Percentiles rank a stretch among this genome's conserved stretches.
Conservation (phyloP, 2,888 invertebrate species). For the Temnothorax ravouxi region DNA sequence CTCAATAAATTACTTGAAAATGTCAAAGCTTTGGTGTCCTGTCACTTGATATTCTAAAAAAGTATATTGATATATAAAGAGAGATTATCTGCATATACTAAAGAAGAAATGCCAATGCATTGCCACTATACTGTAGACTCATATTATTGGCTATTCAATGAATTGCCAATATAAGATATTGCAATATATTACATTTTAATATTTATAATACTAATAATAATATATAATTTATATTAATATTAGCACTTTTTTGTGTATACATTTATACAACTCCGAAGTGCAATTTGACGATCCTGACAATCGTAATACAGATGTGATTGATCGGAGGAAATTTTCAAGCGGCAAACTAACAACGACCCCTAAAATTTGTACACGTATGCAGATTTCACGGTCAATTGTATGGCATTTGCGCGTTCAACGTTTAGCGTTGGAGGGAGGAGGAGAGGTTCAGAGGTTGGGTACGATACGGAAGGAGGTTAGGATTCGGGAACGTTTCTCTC, state of each 20-base stretch:
- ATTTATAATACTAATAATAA: background rate
- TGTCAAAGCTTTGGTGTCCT: background rate
- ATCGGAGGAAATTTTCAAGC: background rate
- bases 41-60: background rate
- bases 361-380: background rate
- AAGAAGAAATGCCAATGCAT: no score
- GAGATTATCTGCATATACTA: no score
- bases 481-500: background rate
- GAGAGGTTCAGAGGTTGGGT: background rate
- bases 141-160: background rate
- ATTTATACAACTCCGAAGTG: no score
- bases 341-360: background rate
- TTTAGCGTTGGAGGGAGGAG: background rate
- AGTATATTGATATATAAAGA: background rate
- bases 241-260: background rate
- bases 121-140: no score
- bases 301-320: background rate
- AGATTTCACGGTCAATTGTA: conserved; percentile 10
- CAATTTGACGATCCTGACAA: no score
- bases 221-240: background rate
- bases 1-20: conserved; percentile 22
- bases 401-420: background rate
- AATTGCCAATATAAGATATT: background rate
- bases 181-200: background rate
- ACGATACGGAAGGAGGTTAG: background rate